Evolutionary conservation across 2,797 vertebrate genomes (phyloP), one percentile per base, ranked within the genome.

Genomic region (Typhlichthys eigenmanni): DNA sequence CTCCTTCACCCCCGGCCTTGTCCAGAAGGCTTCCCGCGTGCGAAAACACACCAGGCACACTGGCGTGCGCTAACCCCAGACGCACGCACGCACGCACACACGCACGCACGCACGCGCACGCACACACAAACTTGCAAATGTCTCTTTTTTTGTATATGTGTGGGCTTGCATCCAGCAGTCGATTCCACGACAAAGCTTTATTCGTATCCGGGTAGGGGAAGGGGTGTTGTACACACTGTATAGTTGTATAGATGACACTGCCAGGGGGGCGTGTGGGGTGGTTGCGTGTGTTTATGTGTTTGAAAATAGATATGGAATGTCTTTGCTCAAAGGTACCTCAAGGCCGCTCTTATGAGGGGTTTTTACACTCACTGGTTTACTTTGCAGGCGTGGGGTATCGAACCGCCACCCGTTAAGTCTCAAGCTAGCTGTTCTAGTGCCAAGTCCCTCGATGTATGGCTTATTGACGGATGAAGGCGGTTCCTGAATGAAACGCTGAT

Each of bases 1-100:
- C 95, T 95, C 96, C 96, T 97, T 98, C 95, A 98, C 95, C 95
- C 95, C 93, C 94, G 95, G 95, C 95, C 95, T 93, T 94, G 95
- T 94, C 95, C 95, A 97, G 95, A 97, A 96, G 95, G 95, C 95
- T 94, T 89, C 89, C 88, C 69, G 84, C 72, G 57, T 19, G 60
- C 64, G 70, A 60, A 8, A 62, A 67, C 55, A 75, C 64, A 66
- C 73, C 73, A 19, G 76, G 51, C 61, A 47, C 71, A 48, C 66
- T 47, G 64, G 58, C 32, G 11, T 63, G 58, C 56, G 52, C 56
- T 45, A 71, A 66, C 66, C 34, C 56, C 58, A 47, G 19, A 14
- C 48, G 13, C 38, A 5, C 45, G 24, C 29, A 46, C 11, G 34
- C 16, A n/a, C 0, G 4, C 54, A 47, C 48, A 2, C 16, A 67